Evolutionary conservation across 2,888 invertebrate genomes (phyloP), one percentile per base, ranked within the genome.

Genomic region (Nemotelus pantherinus): DNA sequence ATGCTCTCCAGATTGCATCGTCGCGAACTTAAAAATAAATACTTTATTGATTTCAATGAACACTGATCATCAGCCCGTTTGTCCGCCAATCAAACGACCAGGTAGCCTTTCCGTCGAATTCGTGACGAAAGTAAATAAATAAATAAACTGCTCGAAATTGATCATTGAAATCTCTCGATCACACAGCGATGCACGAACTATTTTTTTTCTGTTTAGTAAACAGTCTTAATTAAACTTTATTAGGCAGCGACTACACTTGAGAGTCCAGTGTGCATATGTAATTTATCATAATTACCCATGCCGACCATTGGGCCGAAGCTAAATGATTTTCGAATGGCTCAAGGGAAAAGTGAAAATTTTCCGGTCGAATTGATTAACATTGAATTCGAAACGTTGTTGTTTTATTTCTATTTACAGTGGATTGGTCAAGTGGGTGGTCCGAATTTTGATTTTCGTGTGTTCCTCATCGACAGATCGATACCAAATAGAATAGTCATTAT

Each of bases 141-240:
- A 50, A 50, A 50, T 50, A 50, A 9, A 7, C 5, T 50, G 50
- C 50, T 50, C 50, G 25, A 25, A 25, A 25, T 25, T 25, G 9
- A 50, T 5, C 50, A 50, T 9, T 5, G 50, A 9, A 5, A 7
- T 9, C 50, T 7, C 9, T 7, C 9, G 50, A 5, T 50, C 50
- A 50, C 9, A 50, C 9, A 50, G 5, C 1, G 5, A 50, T 50
- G 50, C 9, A 7, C 6, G 9, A 50, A 50, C 9, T 50, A 50
- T 50, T 7, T 9, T 7, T 50, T 50, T 50, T 50, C 9, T 58
- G 58, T 9, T 25, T 58, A n/a, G 58, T 58, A 58, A 58, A 47
- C 67, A 47, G 4, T 67, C 25, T 67, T 67, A 67, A 67, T 67
- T 47, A 47, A 67, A 67, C 41, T 67, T 67, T n/a, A 45, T 67